phyloP scores from a whole-genome alignment of 2,797 vertebrate genomes.

The Poecilia wingei region DNA sequence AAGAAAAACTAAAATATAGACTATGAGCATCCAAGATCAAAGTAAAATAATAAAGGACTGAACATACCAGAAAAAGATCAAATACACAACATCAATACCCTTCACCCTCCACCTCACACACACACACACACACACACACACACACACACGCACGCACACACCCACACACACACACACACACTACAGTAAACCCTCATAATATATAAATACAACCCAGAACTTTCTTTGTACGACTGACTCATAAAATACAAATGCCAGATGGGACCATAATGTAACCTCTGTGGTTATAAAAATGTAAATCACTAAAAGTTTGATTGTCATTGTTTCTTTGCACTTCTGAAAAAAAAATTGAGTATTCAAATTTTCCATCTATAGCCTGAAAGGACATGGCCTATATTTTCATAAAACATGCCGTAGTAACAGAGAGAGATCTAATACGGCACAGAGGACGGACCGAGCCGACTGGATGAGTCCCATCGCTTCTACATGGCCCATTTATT shows the following conservation, averaged over 20 bases:
- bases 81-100: background rate
- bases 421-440: conserved; percentile 52
- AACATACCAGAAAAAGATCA: background rate
- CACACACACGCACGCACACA: background rate
- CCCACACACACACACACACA: background rate
- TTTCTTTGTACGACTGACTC: background rate
- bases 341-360: background rate
- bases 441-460: conserved; percentile 40
- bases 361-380: conserved; percentile 29
- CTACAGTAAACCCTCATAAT: background rate
- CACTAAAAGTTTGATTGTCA: background rate
- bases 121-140: background rate
- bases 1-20: background rate
- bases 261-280: background rate
- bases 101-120: background rate
- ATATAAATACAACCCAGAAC: background rate
- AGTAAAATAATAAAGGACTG: background rate
- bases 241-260: background rate
- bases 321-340: background rate
- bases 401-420: conserved; percentile 45
- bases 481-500: conserved; percentile 60
- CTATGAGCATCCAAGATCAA: background rate
- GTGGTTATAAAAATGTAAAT: background rate
- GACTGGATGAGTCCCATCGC: conserved; percentile 47
- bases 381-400: conserved; percentile 57